Conservation (phyloP, 2,113 vertebrate genomes). For the Laticauda laticaudata region DNA sequence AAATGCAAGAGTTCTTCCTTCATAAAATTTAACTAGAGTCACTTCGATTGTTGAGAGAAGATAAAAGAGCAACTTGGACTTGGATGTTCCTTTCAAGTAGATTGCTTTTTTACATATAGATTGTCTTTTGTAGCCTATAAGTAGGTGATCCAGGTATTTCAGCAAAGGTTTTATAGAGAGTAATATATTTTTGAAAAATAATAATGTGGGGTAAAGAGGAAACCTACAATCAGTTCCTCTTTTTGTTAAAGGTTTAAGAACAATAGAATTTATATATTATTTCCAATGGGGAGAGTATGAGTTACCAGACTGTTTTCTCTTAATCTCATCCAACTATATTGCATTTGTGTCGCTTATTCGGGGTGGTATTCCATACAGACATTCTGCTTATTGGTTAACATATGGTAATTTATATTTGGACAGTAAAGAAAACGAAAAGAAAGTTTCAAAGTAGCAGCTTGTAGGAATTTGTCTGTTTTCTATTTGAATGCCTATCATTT, state of each 20-base stretch:
- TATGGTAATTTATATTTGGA: background rate
- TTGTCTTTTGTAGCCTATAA: background rate
- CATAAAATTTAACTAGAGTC: background rate
- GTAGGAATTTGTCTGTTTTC: background rate
- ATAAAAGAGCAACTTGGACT: background rate
- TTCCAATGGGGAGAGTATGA: background rate
- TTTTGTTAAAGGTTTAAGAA: background rate
- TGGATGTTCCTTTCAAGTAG: background rate
- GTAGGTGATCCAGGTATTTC: background rate
- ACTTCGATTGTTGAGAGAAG: fast-evolving
- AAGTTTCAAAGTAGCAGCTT: background rate
- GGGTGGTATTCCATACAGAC: background rate
- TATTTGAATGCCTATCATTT: background rate
- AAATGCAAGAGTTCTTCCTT: background rate
- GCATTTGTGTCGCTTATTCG: background rate
- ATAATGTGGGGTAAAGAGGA: background rate
- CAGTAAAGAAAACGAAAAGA: no score
- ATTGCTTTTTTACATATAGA: background rate
- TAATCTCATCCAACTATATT: background rate
- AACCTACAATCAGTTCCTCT: background rate
- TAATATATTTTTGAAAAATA: background rate
- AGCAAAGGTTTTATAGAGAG: background rate
- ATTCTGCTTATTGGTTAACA: background rate
- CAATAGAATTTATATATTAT: background rate
- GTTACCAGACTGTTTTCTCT: background rate